Base-by-base conservation (phyloP, 2,797 vertebrate genomes). In the Syndactyla subalaris region DNA sequence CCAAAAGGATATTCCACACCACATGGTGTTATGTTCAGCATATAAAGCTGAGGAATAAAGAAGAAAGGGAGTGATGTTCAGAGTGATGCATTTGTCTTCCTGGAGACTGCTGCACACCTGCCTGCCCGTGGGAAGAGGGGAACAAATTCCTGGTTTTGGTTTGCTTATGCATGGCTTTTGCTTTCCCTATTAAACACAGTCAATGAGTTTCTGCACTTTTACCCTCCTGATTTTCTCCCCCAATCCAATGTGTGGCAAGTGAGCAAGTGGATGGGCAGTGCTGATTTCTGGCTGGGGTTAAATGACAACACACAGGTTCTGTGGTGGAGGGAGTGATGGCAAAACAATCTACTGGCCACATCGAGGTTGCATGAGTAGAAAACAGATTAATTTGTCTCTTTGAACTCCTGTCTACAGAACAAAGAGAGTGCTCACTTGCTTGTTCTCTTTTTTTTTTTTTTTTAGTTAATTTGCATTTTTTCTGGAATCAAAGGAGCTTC, bases 161-260 rank as follows among this genome's bases (percentile, higher is more conserved):
- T 52, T 77, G 23, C 9, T 46, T 39, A 32, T 66, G n/a, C 38
- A 23, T 5, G n/a, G 58, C 24, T 9, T 71, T 51, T 51, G 10
- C 12, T 46, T 66, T 36, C 30, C 21, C 26, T 48, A 2, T 32
- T 59, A 46, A 72, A n/a, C 12, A 41, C 34, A 85, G 41, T 30
- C 45, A 4, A 21, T 1, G 5, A 27, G 15, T 36, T 78, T 66
- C 30, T 78, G 13, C 22, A 61, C 19, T 59, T 85, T 66, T 24
- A 21, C 20, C 46, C 11, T 36, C 34, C 34, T 21, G 26, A 54
- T n/a, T 36, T 71, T 48, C 51, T 17, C 9, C 26, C 45, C 34
- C 13, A 32, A 4, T 23, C 13, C 5, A 7, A 10, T 1, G 8
- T 1, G 0, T 13, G 17, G 13, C 0, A 30, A 34, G 12, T 0